These are phyloP conservation scores for Gallinago jamesoni DNA, from an alignment of 2,113 vertebrate species.

Conservation along the genomic window DNA sequence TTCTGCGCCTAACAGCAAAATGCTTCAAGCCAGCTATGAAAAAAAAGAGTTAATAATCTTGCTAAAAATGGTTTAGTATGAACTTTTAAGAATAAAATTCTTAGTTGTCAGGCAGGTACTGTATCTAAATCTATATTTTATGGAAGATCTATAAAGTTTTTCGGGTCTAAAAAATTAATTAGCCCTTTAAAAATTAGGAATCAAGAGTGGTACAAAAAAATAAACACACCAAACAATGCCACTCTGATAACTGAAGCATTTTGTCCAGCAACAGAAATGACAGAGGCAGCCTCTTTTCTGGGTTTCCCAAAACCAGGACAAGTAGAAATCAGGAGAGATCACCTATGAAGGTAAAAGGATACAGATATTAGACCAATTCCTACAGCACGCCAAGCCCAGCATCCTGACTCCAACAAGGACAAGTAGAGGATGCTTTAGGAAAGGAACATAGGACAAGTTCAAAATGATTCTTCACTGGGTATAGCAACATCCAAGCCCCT, in stretches of 20 bases:
- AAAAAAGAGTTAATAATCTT: constrained; percentile 37
- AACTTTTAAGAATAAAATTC: neutral
- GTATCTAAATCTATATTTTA: neutral
- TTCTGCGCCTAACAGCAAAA: constrained; percentile 7
- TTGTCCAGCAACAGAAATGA: neutral
- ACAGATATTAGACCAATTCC: neutral
- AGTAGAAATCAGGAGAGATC: neutral
- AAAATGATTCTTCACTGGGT: neutral
- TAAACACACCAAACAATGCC: neutral
- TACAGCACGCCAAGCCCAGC: neutral
- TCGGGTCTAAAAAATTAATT: neutral
- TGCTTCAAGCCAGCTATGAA: constrained; percentile 11
- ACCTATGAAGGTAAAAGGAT: neutral
- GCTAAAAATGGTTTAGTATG: neutral
- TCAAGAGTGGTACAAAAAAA: neutral
- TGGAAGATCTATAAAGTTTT: neutral
- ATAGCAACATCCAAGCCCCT: neutral
- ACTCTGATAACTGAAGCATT: neutral
- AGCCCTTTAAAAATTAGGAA: neutral
- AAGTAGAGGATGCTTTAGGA: neutral
- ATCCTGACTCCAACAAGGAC: neutral
- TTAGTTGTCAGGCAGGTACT: neutral
- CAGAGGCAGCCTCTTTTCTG: neutral
- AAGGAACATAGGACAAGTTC: neutral
- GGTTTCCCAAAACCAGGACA: rapidly evolving